A percentile compares a stretch with the other conserved stretches of the same genome.
Evolutionary conservation across 2,797 vertebrate genomes (phyloP).

Genomic region (Yasuhikotakia modesta): DNA sequence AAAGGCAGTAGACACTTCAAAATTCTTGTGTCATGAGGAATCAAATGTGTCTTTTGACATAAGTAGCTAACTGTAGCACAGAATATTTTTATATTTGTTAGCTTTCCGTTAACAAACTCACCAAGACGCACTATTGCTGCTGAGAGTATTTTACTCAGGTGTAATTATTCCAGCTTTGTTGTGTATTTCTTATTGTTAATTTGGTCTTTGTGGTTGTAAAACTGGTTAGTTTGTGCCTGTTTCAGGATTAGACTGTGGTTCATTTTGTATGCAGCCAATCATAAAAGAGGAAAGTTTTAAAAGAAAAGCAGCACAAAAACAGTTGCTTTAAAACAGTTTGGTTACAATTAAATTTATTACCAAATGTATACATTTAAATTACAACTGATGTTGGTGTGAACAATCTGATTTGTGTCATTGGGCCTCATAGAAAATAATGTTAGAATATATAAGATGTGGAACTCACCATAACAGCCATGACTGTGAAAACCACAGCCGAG

Average conservation of each 20-base stretch:
- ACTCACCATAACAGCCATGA: conserved; percentile 89
- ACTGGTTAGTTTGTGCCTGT: background rate
- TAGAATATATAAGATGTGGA: background rate
- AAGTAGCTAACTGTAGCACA: background rate
- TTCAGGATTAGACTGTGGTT: background rate
- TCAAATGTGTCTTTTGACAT: background rate
- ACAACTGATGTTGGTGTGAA: too few relatives aligned
- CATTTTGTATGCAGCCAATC: background rate
- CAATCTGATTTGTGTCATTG: too few relatives aligned
- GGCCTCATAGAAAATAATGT: too few relatives aligned
- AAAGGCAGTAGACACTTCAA: conserved; percentile 12
- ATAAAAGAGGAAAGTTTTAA: too few relatives aligned
- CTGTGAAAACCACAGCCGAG: conserved; percentile 89
- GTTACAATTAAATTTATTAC: too few relatives aligned
- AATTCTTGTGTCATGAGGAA: background rate
- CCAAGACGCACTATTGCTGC: too few relatives aligned
- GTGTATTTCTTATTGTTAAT: background rate
- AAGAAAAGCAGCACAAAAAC: too few relatives aligned
- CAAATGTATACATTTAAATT: too few relatives aligned
- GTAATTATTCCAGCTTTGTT: background rate
- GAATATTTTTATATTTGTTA: background rate
- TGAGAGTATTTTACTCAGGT: background rate
- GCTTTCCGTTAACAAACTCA: background rate
- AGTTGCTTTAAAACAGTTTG: too few relatives aligned
- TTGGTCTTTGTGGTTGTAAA: background rate